These are phyloP conservation scores for Pseudorhombus dupliciocellatus DNA, from an alignment of 2,113 vertebrate genomes.

Conservation along the genomic window DNA sequence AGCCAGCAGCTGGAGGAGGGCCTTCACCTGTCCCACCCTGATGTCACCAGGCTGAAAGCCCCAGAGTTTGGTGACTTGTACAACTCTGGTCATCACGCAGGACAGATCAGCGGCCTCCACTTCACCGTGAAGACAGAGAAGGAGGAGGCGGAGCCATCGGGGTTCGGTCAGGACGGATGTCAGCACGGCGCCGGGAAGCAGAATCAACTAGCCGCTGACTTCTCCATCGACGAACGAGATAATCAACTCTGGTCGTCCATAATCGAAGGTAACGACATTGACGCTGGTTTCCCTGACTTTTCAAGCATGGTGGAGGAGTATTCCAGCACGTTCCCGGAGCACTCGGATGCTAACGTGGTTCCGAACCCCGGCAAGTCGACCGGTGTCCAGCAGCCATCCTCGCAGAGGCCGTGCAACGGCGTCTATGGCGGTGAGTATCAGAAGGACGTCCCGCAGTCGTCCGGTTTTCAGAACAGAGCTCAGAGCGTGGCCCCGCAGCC, in stretches of 20 bases:
- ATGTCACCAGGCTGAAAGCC: slow-evolving; percentile 32
- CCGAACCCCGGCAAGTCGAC: slow-evolving; percentile 21
- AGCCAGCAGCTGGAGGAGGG: slow-evolving; percentile 39
- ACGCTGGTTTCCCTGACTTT: slow-evolving; percentile 74
- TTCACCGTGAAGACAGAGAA: slow-evolving; percentile 73
- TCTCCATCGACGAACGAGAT: slow-evolving; percentile 70
- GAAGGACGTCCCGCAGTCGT: slow-evolving; percentile 53
- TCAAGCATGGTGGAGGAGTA: slow-evolving; percentile 76
- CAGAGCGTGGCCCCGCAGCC: slow-evolving; percentile 21
- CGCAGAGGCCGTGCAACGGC: slow-evolving; percentile 62
- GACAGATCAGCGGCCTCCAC: slow-evolving; percentile 45
- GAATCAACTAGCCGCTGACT: slow-evolving; percentile 37
- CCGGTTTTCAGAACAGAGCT: slow-evolving; percentile 38
- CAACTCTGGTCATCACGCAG: slow-evolving; percentile 30
- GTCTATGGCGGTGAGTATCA: slow-evolving; percentile 54
- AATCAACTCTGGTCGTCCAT: slow-evolving; percentile 74
- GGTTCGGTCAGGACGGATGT: slow-evolving; percentile 57
- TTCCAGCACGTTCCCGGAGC: slow-evolving; percentile 58
- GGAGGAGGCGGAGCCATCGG: slow-evolving; percentile 59
- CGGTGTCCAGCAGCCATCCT: slow-evolving; percentile 12
- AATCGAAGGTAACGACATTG: slow-evolving; percentile 70
- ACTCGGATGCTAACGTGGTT: slow-evolving; percentile 32
- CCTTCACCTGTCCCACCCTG: slow-evolving; percentile 32
- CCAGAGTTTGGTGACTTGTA: slow-evolving; percentile 45
- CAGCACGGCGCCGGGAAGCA: slow-evolving; percentile 60